Evolutionary conservation across 2,113 vertebrate species (phyloP).

Genomic region (Penelope pileata): DNA sequence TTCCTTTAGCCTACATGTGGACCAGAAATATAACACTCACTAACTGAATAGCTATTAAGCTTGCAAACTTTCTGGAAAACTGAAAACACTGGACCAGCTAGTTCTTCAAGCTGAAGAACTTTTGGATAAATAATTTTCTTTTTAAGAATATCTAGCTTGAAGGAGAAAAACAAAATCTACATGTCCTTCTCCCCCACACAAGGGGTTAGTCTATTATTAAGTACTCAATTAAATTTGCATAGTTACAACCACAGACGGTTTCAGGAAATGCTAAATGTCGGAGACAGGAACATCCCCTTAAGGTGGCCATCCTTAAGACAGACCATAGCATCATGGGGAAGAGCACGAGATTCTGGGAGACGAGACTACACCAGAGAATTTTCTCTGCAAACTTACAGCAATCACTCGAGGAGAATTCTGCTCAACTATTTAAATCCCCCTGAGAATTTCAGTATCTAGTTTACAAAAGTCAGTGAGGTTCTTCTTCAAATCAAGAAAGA

Average conservation of each 20-base stretch:
- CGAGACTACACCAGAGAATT: not conserved
- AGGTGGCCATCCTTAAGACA: not conserved
- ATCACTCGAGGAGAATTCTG: not conserved
- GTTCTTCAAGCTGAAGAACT: not conserved
- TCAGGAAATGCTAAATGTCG: constrained; percentile 25
- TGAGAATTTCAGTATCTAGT: not conserved
- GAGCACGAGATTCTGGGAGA: not conserved
- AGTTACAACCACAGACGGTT: not conserved
- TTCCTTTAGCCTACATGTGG: not conserved
- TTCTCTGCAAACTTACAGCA: not conserved
- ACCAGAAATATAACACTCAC: not conserved
- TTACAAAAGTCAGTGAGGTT: not conserved
- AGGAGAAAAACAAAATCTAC: not conserved
- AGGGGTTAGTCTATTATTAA: constrained; percentile 25
- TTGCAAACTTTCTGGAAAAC: not conserved
- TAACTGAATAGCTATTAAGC: not conserved
- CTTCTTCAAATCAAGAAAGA: not conserved
- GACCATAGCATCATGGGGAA: not conserved
- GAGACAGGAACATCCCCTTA: not conserved
- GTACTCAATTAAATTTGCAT: constrained; percentile 39
- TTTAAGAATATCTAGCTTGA: not conserved
- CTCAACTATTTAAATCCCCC: not conserved
- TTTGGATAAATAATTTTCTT: not conserved
- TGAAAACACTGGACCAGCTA: not conserved
- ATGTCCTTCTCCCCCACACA: not conserved